Percentiles rank a stretch among this genome's conserved stretches.
Conservation (phyloP, 53 echinoderm and acorn worm species). For the Zoroaster sp. region DNA sequence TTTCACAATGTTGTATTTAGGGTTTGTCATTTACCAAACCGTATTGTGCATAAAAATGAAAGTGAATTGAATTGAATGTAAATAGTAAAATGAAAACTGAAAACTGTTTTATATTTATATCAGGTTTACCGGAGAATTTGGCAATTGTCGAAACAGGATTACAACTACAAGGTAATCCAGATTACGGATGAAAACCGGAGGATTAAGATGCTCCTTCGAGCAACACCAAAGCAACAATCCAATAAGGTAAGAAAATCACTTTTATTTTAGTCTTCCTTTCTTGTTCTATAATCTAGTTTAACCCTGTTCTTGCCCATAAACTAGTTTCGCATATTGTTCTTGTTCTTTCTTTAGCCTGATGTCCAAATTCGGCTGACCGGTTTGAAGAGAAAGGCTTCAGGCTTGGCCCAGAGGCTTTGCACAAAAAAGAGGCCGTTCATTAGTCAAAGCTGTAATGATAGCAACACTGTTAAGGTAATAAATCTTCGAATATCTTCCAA, state of each 20-base stretch:
- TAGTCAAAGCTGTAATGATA: neutral
- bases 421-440: neutral
- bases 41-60: neutral
- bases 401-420: neutral
- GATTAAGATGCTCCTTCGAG: constrained; percentile 41
- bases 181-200: constrained; percentile 17
- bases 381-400: neutral
- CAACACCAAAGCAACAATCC: neutral
- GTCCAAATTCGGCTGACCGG: neutral
- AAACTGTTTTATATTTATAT: neutral
- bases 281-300: neutral
- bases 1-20: no score
- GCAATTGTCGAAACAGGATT: constrained; percentile 24
- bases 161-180: constrained; percentile 41
- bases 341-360: neutral
- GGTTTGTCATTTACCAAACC: neutral
- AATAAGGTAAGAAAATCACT: neutral
- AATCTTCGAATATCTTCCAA: no score
- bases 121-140: constrained; percentile 13
- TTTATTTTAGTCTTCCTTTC: neutral
- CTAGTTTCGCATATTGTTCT: no score
- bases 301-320: no score
- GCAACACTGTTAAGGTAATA: neutral
- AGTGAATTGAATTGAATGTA: neutral
- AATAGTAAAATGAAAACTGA: neutral